phyloP scores from a whole-genome alignment of 2,113 vertebrate species.

The Pomatorhinus ruficollis region DNA sequence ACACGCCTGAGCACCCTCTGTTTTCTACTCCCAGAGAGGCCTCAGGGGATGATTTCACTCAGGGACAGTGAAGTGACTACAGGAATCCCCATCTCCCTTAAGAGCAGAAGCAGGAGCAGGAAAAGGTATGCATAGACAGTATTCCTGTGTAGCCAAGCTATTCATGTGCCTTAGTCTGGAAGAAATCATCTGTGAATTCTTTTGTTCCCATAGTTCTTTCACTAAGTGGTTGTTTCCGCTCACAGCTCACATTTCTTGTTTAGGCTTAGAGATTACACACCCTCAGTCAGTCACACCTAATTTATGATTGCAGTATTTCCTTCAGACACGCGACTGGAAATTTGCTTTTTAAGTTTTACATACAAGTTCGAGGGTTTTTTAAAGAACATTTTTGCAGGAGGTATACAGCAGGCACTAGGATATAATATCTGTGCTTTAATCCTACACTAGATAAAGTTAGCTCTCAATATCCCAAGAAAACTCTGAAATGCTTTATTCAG shows the following conservation, averaged over 20 bases:
- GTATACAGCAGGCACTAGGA: neutral
- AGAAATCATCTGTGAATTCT: conserved; percentile 2
- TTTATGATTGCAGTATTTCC: neutral
- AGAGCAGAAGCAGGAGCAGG: neutral
- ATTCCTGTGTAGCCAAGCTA: neutral
- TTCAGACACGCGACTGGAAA: neutral
- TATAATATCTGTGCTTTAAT: neutral
- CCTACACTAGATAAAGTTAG: neutral
- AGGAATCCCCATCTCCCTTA: neutral
- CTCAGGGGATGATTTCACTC: neutral
- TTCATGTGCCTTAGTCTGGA: neutral
- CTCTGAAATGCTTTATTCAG: neutral
- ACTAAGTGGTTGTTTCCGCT: neutral
- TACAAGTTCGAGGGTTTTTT: neutral
- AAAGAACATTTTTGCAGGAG: neutral
- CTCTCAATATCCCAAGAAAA: neutral
- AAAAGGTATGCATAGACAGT: neutral
- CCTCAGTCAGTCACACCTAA: neutral
- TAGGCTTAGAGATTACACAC: neutral
- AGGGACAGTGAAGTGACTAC: neutral
- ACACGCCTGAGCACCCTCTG: neutral
- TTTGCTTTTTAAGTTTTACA: neutral
- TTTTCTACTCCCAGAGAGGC: neutral
- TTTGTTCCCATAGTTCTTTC: neutral
- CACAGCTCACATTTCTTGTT: neutral